Evolutionary conservation across 2,888 invertebrate genomes (phyloP).

Genomic region (Cephus pulcher): DNA sequence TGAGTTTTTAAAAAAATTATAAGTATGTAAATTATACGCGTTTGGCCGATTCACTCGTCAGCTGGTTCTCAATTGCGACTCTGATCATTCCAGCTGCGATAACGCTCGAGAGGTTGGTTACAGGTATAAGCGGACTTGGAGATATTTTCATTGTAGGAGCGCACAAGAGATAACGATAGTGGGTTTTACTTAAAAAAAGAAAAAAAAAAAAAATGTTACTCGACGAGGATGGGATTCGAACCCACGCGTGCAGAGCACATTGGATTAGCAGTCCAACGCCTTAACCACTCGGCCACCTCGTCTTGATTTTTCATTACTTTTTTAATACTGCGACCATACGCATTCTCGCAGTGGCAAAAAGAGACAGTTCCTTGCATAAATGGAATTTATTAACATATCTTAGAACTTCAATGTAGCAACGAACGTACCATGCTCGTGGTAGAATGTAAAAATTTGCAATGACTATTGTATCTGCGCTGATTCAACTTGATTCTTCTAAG

Average conservation of each 20-base stretch:
- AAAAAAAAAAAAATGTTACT: background rate
- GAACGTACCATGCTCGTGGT: too few species aligned
- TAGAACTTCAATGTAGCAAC: background rate
- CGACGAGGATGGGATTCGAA: constrained; percentile 68
- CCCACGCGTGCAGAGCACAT: constrained; percentile 68
- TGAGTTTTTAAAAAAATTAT: background rate
- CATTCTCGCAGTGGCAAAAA: background rate
- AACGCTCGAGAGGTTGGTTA: background rate
- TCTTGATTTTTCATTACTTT: constrained; percentile 10
- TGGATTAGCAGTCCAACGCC: constrained; percentile 63
- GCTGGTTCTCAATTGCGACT: background rate
- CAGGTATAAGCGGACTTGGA: background rate
- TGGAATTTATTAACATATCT: background rate
- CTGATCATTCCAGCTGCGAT: background rate
- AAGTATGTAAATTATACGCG: background rate
- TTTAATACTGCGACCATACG: background rate
- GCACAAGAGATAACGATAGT: background rate
- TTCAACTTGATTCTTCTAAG: background rate
- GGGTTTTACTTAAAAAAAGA: background rate
- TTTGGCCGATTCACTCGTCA: background rate
- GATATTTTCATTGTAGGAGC: background rate
- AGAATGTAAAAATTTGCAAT: too few species aligned
- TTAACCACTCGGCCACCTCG: constrained; percentile 36
- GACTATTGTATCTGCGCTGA: too few species aligned
- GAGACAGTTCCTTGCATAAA: background rate